These are phyloP conservation scores for Oxystoma pomonae DNA, from an alignment of 2,888 invertebrate species.

Conservation along the genomic window DNA sequence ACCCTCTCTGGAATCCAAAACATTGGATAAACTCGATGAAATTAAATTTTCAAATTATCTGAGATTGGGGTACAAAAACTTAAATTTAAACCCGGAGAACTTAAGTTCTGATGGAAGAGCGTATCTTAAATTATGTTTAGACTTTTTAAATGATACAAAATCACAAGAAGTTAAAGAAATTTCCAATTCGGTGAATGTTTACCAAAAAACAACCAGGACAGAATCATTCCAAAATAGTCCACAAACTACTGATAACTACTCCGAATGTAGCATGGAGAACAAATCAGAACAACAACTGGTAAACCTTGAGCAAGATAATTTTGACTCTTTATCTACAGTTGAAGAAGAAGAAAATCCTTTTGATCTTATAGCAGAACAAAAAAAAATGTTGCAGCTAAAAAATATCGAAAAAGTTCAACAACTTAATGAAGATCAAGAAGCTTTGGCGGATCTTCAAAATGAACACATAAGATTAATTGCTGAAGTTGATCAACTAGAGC, in stretches of 20 bases:
- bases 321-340: conserved; percentile 14
- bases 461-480: conserved; percentile 15
- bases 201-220: background rate
- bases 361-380: background rate
- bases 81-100: too few species aligned
- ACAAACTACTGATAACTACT: background rate
- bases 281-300: conserved; percentile 7
- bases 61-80: too few species aligned
- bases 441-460: background rate
- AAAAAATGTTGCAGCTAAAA: background rate
- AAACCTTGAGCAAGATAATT: conserved; percentile 12
- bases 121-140: too few species aligned
- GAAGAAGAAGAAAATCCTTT: conserved; percentile 16
- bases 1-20: too few species aligned
- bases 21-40: too few species aligned
- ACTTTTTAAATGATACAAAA: too few species aligned
- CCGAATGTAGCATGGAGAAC: conserved; percentile 2
- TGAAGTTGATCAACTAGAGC: conserved; percentile 20
- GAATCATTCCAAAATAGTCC: background rate
- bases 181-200: too few species aligned
- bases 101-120: too few species aligned
- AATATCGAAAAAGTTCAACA: background rate
- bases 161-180: too few species aligned
- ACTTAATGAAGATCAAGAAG: background rate
- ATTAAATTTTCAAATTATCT: too few species aligned